Evolutionary conservation across 2,113 vertebrate genomes (phyloP).

Genomic region (Ptilonorhynchus violaceus): DNA sequence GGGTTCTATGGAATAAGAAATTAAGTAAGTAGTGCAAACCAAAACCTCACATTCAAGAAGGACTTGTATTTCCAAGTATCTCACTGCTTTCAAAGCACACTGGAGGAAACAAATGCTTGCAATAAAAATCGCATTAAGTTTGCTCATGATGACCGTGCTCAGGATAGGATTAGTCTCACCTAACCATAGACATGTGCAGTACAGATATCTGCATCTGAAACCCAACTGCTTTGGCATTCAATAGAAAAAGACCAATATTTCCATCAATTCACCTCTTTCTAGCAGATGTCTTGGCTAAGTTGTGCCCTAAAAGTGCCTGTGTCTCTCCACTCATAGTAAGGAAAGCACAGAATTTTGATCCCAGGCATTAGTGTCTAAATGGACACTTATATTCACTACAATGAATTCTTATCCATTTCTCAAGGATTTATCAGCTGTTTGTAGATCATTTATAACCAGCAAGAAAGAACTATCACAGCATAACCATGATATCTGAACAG

Average conservation of each 20-base stretch:
- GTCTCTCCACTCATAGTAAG: background rate
- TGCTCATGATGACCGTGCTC: background rate
- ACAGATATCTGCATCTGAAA: background rate
- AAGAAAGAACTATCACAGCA: background rate
- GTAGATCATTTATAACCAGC: background rate
- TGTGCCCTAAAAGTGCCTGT: background rate
- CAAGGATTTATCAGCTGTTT: background rate
- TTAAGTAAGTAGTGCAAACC: background rate
- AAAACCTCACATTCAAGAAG: rapidly evolving
- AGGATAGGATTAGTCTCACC: background rate
- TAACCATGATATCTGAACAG: background rate
- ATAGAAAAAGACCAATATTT: background rate
- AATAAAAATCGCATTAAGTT: background rate
- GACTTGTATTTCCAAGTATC: background rate
- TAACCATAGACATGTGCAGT: background rate
- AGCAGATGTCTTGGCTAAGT: background rate
- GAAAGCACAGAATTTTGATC: background rate
- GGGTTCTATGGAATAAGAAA: background rate
- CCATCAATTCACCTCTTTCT: background rate
- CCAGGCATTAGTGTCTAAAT: background rate
- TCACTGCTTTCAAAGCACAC: background rate
- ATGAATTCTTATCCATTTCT: background rate
- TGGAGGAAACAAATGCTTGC: background rate
- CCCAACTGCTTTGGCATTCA: background rate
- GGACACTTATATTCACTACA: background rate